phyloP scores from a whole-genome alignment of 2,113 vertebrate genomes.

The Dasyurus viverrinus region DNA sequence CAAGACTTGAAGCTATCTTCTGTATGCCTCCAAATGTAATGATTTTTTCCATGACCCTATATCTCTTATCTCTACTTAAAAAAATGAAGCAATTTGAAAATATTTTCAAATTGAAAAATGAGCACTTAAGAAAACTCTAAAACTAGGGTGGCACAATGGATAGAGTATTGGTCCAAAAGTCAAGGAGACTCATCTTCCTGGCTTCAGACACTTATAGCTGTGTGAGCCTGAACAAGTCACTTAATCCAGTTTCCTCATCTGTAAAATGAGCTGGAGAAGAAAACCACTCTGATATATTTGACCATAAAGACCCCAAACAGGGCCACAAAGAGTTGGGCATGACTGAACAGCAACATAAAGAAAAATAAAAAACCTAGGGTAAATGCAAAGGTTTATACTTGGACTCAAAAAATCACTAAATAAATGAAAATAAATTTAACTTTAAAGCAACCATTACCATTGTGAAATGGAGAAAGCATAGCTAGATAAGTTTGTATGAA shows the following conservation, averaged over 20 bases:
- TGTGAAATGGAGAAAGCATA: neutral
- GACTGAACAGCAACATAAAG: neutral
- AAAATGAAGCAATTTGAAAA: neutral
- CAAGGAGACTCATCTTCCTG: neutral
- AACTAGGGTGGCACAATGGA: neutral
- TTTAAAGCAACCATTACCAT: neutral
- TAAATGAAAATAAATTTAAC: neutral
- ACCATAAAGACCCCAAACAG: neutral
- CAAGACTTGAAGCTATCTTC: neutral
- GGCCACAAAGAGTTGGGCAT: neutral
- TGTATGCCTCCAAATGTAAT: neutral
- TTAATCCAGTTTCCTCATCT: neutral
- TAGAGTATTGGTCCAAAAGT: neutral
- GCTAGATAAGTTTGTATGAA: neutral
- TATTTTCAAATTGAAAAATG: too few relatives aligned
- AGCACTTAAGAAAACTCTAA: neutral
- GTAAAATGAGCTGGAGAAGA: neutral
- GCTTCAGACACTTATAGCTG: neutral
- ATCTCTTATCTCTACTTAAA: neutral
- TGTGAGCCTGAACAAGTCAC: neutral
- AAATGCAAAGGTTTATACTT: neutral
- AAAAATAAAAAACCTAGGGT: neutral
- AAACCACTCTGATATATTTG: neutral
- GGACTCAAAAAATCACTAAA: neutral
- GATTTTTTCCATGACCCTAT: neutral